Base-by-base conservation (phyloP, 2,888 invertebrate species). In the Cryptocephalus moraei region DNA sequence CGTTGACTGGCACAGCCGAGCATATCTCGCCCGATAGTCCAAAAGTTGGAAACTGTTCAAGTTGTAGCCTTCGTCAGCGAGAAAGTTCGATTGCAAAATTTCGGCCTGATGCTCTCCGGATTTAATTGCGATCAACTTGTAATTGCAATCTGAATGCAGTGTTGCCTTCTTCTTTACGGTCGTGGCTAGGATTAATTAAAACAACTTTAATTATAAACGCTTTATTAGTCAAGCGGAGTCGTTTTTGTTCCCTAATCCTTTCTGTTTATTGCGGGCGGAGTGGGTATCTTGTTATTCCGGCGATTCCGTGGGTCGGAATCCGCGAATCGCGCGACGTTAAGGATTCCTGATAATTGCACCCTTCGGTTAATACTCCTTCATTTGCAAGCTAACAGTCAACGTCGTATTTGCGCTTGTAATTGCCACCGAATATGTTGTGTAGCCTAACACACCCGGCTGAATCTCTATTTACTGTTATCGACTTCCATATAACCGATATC, bases 71-170 rank as follows among this genome's bases (percentile, higher is more conserved):
- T 51, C 54, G 57, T 59, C 54, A 49, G 59, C 61, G 50, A 50
- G 56, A 60, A 62, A 62, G 56, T 62, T 60, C 48, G 45, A 54
- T 48, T 50, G 50, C 51, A 51, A 53, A 56, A 57, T 53, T 49
- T 32, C 45, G 51, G 55, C 52, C 54, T 51, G 53, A 53, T 56
- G 59, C 58, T 59, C 51, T 54, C 58, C 60, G 59, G 64, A 63
- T 65, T 64, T 64, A 63, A 66, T 65, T 66, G 63, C 63, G 61
- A 66, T 65, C 60, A 62, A 64, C 60, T 62, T 61, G 63, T 65
- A 65, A 65, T 66, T 66, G 59, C 62, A 60, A 62, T 64, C 61
- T 61, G 57, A 64, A 63, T 59, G 62, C 61, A 36, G 45, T 56
- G 55, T 57, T 48, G 55, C 54, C 55, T 54, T 53, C 56, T 61